These are phyloP conservation scores for Rutilus rutilus DNA, from an alignment of 2,113 vertebrate genomes.

Conservation along the genomic window DNA sequence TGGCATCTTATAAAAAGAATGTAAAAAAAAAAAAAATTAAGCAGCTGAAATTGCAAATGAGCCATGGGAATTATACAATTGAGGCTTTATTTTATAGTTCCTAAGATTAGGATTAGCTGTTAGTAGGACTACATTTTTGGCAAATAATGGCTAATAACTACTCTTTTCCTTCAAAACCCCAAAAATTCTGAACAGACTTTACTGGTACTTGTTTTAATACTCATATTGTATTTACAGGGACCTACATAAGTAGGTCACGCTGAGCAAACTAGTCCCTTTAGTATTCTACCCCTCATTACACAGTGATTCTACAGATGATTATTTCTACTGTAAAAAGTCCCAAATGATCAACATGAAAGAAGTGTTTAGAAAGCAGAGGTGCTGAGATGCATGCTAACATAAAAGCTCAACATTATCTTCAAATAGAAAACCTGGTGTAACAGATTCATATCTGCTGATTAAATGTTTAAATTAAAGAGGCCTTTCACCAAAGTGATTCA, in stretches of 20 bases:
- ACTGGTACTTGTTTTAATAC: slow-evolving; percentile 32
- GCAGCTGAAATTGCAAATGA: background rate
- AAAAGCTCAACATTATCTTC: background rate
- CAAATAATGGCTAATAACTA: background rate
- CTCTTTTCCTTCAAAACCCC: background rate
- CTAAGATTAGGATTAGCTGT: background rate
- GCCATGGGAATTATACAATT: background rate
- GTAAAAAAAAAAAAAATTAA: no score
- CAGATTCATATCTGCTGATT: slow-evolving; percentile 8
- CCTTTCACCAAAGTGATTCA: slow-evolving; percentile 25
- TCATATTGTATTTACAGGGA: slow-evolving; percentile 25
- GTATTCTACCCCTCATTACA: slow-evolving; percentile 14
- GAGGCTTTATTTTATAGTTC: background rate
- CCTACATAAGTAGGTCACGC: slow-evolving; percentile 39
- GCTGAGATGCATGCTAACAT: slow-evolving; percentile 1
- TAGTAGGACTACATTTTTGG: background rate
- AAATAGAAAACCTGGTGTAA: slow-evolving; percentile 1
- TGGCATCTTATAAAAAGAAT: no score
- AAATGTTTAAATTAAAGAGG: slow-evolving; percentile 7
- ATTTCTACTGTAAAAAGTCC: slow-evolving; percentile 31
- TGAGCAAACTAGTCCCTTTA: slow-evolving; percentile 14
- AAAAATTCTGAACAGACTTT: background rate
- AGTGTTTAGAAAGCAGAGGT: slow-evolving; percentile 4
- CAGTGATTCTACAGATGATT: slow-evolving; percentile 19
- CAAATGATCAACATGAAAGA: slow-evolving; percentile 37